phyloP scores from a whole-genome alignment of 2,797 vertebrate genomes.

The Catamblyrhynchus diadema region DNA sequence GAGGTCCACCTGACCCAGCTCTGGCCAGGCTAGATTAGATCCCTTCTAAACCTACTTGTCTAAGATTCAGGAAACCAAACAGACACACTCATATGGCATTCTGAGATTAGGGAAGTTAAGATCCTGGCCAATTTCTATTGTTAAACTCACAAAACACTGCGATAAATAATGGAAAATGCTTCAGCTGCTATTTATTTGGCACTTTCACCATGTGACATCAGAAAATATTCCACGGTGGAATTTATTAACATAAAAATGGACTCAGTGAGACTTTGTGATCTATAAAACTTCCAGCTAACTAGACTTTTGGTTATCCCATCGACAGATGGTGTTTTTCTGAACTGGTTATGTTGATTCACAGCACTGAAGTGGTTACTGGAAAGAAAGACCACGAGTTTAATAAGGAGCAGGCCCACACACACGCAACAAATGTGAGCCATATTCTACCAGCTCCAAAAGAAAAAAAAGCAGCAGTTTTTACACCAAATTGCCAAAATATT shows the following conservation, averaged over 20 bases:
- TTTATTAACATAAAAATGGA: conserved; percentile 59
- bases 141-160: not conserved
- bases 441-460: conserved; percentile 9
- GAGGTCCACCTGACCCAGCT: not conserved
- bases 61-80: not conserved
- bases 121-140: conserved; percentile 6
- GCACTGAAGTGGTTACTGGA: conserved; percentile 55
- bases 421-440: not conserved
- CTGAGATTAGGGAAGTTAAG: not conserved
- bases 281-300: conserved; percentile 62
- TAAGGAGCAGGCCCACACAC: conserved; percentile 34
- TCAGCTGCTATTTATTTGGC: conserved; percentile 53
- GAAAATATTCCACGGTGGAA: conserved; percentile 54
- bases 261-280: conserved; percentile 49
- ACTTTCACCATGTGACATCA: conserved; percentile 25
- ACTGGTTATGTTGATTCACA: conserved; percentile 48
- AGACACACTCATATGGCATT: not conserved
- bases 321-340: conserved; percentile 74
- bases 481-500: conserved; percentile 13
- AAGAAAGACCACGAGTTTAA: not conserved
- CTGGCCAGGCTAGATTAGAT: not conserved
- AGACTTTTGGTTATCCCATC: conserved; percentile 68
- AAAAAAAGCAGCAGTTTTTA: not conserved
- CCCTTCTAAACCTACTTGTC: not conserved
- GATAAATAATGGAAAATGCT: conserved; percentile 40